These are phyloP conservation scores for Aphelenchoides besseyi DNA, from an alignment of 1,140 invertebrate genomes.

Conservation along the genomic window DNA sequence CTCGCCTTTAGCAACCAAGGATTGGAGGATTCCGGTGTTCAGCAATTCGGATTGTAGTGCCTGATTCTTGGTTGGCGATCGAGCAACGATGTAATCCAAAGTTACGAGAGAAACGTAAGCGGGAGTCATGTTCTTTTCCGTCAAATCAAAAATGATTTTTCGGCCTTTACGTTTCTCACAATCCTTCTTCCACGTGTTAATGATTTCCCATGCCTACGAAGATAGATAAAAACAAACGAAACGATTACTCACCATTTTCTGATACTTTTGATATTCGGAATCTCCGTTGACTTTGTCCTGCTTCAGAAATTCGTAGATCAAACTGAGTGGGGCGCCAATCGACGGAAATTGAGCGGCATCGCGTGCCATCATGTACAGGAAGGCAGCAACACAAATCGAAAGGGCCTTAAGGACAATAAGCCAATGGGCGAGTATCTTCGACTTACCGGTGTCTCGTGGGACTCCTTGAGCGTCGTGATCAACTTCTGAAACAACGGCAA, in stretches of 20 bases:
- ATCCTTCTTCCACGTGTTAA: constrained; percentile 35
- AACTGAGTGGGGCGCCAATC: constrained; percentile 4
- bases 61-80: constrained; percentile 24
- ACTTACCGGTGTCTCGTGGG: constrained; percentile 1
- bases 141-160: constrained; percentile 36
- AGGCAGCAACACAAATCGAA: constrained; percentile 17
- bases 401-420: too few species aligned
- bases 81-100: constrained; percentile 37
- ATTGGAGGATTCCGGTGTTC: constrained; percentile 33
- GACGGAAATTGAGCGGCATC: constrained; percentile 22
- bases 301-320: constrained; percentile 30
- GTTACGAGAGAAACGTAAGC: constrained; percentile 39
- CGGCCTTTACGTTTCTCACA: constrained; percentile 10
- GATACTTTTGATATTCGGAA: constrained; percentile 26
- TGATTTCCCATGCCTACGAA: constrained; percentile 36
- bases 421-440: too few species aligned
- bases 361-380: constrained; percentile 29
- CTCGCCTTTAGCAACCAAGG: constrained; percentile 45
- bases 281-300: constrained; percentile 24
- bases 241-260: not conserved
- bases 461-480: constrained; percentile 3
- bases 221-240: not conserved
- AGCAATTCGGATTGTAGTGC: constrained; percentile 39
- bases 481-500: not conserved
- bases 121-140: constrained; percentile 25